Evolutionary conservation across 2,113 vertebrate genomes (phyloP).

Genomic region (Jaculus jaculus): DNA sequence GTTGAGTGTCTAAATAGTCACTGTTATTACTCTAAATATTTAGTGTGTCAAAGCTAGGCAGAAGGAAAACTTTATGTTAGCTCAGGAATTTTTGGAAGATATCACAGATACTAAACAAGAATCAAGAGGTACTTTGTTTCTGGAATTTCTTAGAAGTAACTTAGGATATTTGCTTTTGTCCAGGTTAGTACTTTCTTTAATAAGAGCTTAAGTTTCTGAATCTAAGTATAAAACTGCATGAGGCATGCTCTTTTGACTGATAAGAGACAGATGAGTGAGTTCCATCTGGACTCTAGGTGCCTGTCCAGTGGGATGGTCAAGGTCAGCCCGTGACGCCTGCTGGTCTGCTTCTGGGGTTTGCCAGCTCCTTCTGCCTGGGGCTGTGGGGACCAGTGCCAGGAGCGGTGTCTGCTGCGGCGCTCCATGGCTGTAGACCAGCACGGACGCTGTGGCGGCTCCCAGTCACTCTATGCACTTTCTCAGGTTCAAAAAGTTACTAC

Average conservation of each 20-base stretch:
- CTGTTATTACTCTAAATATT: conserved; percentile 75
- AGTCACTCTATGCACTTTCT: neutral
- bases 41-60: conserved; percentile 51
- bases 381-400: rapidly evolving
- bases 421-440: rapidly evolving
- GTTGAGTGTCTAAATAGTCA: conserved; percentile 64
- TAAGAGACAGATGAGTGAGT: neutral
- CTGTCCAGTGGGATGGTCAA: neutral
- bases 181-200: neutral
- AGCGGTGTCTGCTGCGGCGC: neutral
- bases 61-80: conserved; percentile 56
- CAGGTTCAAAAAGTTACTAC: neutral
- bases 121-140: conserved; percentile 66
- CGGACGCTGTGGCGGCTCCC: neutral
- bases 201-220: neutral
- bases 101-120: conserved; percentile 26
- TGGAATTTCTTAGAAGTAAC: neutral
- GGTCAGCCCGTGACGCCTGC: neutral
- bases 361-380: neutral
- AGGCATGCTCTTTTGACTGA: neutral
- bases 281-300: neutral
- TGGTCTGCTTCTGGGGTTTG: neutral
- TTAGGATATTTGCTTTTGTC: neutral
- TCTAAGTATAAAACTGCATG: neutral
- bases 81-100: conserved; percentile 64